Evolutionary conservation across 2,888 invertebrate species (phyloP).

Genomic region (Tenthredo scrophulariae): DNA sequence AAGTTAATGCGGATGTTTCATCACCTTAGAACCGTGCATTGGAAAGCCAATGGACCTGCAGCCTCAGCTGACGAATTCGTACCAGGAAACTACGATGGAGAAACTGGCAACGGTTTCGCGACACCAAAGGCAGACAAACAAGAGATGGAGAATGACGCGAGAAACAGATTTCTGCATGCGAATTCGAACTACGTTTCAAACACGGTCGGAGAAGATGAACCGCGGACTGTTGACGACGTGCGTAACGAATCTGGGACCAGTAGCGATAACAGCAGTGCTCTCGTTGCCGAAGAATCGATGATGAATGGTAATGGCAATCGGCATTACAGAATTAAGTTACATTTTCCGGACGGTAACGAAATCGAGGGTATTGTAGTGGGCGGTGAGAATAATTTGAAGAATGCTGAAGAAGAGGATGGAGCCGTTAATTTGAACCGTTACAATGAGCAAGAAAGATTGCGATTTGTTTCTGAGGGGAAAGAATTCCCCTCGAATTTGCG

Average conservation of each 20-base stretch:
- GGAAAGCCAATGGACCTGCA: conserved; percentile 33
- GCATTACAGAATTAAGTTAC: conserved; percentile 7
- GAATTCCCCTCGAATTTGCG: neutral
- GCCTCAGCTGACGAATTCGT: neutral
- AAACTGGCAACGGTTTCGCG: neutral
- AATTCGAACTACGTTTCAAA: neutral
- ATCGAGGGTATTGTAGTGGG: conserved; percentile 29
- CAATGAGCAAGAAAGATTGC: conserved; percentile 17
- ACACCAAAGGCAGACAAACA: neutral
- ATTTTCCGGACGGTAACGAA: conserved; percentile 20
- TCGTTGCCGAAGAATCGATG: neutral
- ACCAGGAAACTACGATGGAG: neutral
- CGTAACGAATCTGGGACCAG: neutral
- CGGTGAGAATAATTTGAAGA: neutral
- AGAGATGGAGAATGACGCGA: neutral
- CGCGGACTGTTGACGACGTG: neutral
- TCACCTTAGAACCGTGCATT: conserved; percentile 32
- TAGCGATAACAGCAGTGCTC: neutral
- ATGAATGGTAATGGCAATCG: neutral
- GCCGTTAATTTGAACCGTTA: conserved; percentile 34
- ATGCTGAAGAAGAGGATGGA: neutral
- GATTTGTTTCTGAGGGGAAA: neutral
- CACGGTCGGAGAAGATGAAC: neutral
- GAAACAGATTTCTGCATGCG: neutral
- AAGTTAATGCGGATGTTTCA: conserved; percentile 34